Conservation (phyloP, 2,888 invertebrate genomes). For the Patella depressa region DNA sequence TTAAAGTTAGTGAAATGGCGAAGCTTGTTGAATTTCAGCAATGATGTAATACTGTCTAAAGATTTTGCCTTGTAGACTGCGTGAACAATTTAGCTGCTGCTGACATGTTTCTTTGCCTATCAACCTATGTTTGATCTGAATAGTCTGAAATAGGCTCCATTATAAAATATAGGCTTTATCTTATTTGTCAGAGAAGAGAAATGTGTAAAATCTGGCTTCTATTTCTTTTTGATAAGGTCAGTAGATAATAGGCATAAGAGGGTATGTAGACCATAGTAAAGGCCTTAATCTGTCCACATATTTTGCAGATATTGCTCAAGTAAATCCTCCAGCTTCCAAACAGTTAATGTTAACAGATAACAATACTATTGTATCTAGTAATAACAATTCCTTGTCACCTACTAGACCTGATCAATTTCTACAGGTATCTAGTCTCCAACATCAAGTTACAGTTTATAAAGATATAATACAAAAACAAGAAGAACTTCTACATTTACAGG, state of each 20-base stretch:
- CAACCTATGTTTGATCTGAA: too few species aligned
- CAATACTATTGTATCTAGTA: neutral
- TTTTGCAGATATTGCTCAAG: constrained; percentile 11
- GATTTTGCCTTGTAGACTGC: too few species aligned
- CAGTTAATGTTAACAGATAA: constrained; percentile 8
- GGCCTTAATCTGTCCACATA: neutral
- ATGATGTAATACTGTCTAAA: too few species aligned
- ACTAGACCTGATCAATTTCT: neutral
- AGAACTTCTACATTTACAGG: constrained; percentile 46
- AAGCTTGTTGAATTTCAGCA: too few species aligned
- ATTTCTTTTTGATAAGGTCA: too few species aligned
- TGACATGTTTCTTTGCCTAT: too few species aligned
- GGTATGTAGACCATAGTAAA: too few species aligned
- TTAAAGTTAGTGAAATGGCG: too few species aligned
- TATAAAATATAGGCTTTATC: too few species aligned
- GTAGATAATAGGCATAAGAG: too few species aligned
- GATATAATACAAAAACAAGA: constrained; percentile 67
- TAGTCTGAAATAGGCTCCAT: too few species aligned
- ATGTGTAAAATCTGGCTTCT: neutral
- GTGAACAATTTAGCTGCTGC: too few species aligned
- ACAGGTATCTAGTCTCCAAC: constrained; percentile 33
- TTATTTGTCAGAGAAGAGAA: neutral
- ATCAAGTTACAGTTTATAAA: constrained; percentile 59
- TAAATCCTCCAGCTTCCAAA: neutral
- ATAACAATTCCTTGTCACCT: neutral